Evolutionary conservation across 1,140 invertebrate genomes (phyloP).

Genomic region (Hycleus cichorii): DNA sequence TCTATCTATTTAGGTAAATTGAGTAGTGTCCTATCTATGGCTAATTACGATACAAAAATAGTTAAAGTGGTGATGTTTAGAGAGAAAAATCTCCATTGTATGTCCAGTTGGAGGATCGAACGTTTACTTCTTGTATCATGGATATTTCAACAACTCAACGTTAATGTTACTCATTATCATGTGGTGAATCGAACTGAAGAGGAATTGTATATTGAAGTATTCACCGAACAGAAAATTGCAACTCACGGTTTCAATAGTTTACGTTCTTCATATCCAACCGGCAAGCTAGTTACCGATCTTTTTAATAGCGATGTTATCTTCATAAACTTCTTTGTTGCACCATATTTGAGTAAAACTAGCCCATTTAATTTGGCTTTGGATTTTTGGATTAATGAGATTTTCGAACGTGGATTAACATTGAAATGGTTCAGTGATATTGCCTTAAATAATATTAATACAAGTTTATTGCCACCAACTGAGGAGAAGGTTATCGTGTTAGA

Average conservation of each 20-base stretch:
- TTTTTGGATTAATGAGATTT: slow-evolving; percentile 3
- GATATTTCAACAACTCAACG: neutral
- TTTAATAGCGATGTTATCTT: neutral
- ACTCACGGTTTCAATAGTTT: neutral
- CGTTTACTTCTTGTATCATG: neutral
- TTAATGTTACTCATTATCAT: neutral
- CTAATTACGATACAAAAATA: too few species aligned
- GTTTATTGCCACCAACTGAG: slow-evolving; percentile 1
- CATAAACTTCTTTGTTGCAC: neutral
- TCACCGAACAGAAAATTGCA: neutral
- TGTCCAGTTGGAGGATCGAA: neutral
- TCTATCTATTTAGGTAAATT: slow-evolving; percentile 6
- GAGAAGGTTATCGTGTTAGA: slow-evolving; percentile 3
- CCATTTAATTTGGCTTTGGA: neutral
- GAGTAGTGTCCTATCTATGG: neutral
- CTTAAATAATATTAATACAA: neutral
- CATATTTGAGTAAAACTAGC: neutral
- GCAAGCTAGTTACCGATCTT: neutral
- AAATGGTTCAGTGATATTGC: slow-evolving; percentile 5
- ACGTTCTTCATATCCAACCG: neutral
- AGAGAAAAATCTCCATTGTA: neutral
- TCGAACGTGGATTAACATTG: slow-evolving; percentile 1
- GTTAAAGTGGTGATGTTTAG: too few species aligned
- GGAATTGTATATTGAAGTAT: neutral
- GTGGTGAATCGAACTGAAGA: neutral